Evolutionary conservation across 1,140 invertebrate species (phyloP).

Genomic region (Asbolus verrucosus): DNA sequence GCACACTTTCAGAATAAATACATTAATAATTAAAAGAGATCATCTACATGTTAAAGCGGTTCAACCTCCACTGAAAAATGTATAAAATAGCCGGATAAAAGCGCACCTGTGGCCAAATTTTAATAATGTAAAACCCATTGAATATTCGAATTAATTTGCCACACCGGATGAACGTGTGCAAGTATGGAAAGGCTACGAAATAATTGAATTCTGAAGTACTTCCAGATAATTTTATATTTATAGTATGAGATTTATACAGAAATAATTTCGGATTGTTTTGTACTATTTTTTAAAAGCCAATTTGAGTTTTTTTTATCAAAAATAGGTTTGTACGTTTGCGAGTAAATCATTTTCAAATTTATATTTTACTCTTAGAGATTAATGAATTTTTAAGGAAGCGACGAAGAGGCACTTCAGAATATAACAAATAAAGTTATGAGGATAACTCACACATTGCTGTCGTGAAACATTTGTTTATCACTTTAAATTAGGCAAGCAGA

Average conservation of each 20-base stretch:
- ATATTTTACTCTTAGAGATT: slow-evolving; percentile 11
- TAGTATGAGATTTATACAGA: slow-evolving; percentile 5
- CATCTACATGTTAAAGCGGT: too few relatives aligned
- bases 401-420: slow-evolving; percentile 42
- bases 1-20: slow-evolving; percentile 18
- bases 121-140: not conserved
- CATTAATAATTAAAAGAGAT: too few relatives aligned
- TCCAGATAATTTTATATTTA: slow-evolving; percentile 22
- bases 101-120: too few relatives aligned
- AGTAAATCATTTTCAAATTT: slow-evolving; percentile 21
- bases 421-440: slow-evolving; percentile 27
- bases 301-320: slow-evolving; percentile 14
- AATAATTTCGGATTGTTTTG: slow-evolving; percentile 22
- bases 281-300: slow-evolving; percentile 38
- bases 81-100: too few relatives aligned
- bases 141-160: not conserved
- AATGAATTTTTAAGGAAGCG: slow-evolving; percentile 8
- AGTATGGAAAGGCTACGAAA: not conserved
- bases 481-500: slow-evolving; percentile 24
- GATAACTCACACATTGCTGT: slow-evolving; percentile 21
- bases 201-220: slow-evolving; percentile 41
- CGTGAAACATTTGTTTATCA: slow-evolving; percentile 20
- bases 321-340: slow-evolving; percentile 16
- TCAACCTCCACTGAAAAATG: too few relatives aligned
- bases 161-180: slow-evolving; percentile 1